phyloP scores from a whole-genome alignment of 2,888 invertebrate genomes.

The Mimumesa dahlbomi region DNA sequence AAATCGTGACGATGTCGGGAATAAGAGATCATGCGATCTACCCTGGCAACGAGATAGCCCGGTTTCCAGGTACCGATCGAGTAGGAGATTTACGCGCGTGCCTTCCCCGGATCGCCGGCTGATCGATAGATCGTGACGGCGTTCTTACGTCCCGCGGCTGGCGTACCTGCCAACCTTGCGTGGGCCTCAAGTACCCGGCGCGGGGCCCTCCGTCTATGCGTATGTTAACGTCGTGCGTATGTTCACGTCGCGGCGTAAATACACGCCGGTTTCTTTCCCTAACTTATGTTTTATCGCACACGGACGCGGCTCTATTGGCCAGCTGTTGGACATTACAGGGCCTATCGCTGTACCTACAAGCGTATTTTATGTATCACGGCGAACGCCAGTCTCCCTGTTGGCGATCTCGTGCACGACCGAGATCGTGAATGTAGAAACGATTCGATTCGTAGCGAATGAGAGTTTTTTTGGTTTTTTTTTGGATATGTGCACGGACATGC shows the following conservation, averaged over 20 bases:
- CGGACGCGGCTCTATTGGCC: constrained; percentile 29
- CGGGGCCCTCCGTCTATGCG: neutral
- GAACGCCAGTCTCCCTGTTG: constrained; percentile 19
- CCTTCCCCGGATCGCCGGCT: constrained; percentile 46
- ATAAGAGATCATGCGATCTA: constrained; percentile 28
- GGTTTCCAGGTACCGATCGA: constrained; percentile 39
- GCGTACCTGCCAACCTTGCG: constrained; percentile 36
- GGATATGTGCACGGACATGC: too few relatives aligned
- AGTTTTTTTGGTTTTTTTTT: too few relatives aligned
- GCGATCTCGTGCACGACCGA: neutral
- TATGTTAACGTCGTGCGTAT: neutral
- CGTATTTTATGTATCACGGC: constrained; percentile 49
- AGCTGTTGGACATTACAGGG: constrained; percentile 52
- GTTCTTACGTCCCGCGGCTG: constrained; percentile 40
- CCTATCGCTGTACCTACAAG: constrained; percentile 44
- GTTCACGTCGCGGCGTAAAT: constrained; percentile 8
- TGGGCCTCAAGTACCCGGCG: constrained; percentile 16
- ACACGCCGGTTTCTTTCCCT: constrained; percentile 38
- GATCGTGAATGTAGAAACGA: neutral
- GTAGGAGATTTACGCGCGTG: constrained; percentile 42
- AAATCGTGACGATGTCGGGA: constrained; percentile 16
- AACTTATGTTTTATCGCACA: constrained; percentile 44
- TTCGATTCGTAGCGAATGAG: too few relatives aligned
- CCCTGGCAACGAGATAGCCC: constrained; percentile 18
- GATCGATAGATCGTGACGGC: constrained; percentile 56